These are phyloP conservation scores for Oriolus oriolus DNA, from an alignment of 2,113 vertebrate genomes.

Conservation along the genomic window DNA sequence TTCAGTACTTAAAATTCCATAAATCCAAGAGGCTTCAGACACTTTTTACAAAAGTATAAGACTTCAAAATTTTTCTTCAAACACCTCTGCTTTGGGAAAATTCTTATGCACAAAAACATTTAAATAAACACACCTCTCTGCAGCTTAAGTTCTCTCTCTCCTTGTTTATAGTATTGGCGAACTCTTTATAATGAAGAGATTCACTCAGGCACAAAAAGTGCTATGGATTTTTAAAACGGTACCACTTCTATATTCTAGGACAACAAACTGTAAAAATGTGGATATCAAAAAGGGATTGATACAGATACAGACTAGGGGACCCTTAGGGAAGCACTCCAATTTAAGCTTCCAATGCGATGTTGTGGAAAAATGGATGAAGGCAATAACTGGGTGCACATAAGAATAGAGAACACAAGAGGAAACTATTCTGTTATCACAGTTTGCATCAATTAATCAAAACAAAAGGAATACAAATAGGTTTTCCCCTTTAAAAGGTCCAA, in stretches of 20 bases:
- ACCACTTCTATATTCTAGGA: neutral
- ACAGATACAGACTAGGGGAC: neutral
- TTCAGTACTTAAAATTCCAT: neutral
- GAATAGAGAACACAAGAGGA: neutral
- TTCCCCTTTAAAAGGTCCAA: neutral
- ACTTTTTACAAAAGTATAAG: neutral
- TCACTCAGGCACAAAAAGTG: neutral
- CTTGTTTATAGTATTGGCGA: neutral
- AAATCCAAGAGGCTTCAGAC: neutral
- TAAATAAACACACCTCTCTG: neutral
- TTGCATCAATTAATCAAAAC: neutral
- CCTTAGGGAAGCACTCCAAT: neutral
- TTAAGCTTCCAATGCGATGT: accelerated
- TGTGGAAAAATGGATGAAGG: neutral
- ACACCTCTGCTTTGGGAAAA: neutral
- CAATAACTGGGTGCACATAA: neutral
- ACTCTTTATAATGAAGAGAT: neutral
- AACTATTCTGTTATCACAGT: neutral
- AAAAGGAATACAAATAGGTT: neutral
- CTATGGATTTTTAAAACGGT: neutral
- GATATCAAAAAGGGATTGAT: neutral
- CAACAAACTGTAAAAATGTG: neutral
- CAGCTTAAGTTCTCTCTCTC: neutral
- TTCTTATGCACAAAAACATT: neutral
- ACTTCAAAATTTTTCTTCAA: neutral